These are phyloP conservation scores for Tetragonisca angustula DNA, from an alignment of 2,888 invertebrate genomes.

Conservation along the genomic window DNA sequence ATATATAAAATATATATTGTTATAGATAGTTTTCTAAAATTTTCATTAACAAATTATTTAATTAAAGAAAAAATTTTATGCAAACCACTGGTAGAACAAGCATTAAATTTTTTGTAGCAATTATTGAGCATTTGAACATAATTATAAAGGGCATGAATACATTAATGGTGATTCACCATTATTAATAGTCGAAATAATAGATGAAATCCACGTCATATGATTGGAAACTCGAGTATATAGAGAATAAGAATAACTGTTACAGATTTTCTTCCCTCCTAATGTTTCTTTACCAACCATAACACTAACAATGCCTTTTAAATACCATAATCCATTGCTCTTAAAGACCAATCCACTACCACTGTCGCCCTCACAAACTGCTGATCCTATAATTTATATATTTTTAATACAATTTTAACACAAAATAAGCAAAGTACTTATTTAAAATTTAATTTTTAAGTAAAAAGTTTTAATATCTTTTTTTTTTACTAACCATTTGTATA, in stretches of 20 bases:
- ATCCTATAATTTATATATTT: constrained; percentile 74
- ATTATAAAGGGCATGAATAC: constrained; percentile 54
- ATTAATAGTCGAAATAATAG: constrained; percentile 67
- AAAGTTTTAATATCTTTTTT: neutral
- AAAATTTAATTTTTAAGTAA: neutral
- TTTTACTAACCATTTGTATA: constrained; percentile 80
- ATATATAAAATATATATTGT: no score
- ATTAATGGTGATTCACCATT: constrained; percentile 63
- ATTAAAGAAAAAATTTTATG: no score
- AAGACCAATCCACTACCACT: constrained; percentile 85
- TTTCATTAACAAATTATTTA: no score
- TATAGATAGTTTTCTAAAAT: no score
- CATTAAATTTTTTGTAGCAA: no score
- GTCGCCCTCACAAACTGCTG: constrained; percentile 84
- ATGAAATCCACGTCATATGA: constrained; percentile 79
- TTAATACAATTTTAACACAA: neutral
- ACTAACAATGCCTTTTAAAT: constrained; percentile 84
- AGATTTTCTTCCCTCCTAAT: constrained; percentile 68
- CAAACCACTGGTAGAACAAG: no score
- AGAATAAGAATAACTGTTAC: constrained; percentile 79
- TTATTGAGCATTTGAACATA: neutral
- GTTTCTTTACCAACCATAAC: constrained; percentile 75
- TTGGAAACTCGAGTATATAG: constrained; percentile 80
- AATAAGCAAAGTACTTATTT: neutral
- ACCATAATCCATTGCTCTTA: constrained; percentile 78